Conservation (phyloP, 2,797 vertebrate genomes). For the Peromyscus attwateri region DNA sequence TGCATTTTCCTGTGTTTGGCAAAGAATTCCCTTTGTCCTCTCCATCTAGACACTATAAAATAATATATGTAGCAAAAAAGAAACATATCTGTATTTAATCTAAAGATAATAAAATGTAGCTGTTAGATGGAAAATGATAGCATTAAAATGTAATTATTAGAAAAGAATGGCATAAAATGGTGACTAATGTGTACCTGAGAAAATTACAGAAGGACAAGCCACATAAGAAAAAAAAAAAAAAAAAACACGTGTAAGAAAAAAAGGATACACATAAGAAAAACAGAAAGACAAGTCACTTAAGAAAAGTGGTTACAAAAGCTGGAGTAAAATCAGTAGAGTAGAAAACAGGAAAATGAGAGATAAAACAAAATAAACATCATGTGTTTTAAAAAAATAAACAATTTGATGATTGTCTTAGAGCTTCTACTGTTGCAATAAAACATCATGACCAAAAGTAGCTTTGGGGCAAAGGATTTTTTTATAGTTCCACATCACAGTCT, state of each 20-base stretch:
- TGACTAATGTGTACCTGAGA: background rate
- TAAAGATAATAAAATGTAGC: background rate
- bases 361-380: background rate
- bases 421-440: background rate
- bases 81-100: background rate
- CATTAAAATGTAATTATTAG: background rate
- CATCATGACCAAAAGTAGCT: too few species aligned
- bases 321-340: background rate
- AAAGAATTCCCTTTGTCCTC: background rate
- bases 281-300: background rate
- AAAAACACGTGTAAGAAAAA: too few species aligned
- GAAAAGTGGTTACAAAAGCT: background rate
- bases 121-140: background rate
- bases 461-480: too few species aligned
- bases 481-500: background rate
- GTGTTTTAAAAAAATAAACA: background rate
- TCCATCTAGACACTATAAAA: background rate
- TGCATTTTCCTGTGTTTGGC: background rate
- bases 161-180: background rate
- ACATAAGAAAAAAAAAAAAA: too few species aligned
- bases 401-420: background rate
- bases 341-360: background rate
- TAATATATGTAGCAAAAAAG: background rate
- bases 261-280: too few species aligned
- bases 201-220: background rate